Base-by-base conservation (phyloP, 64 coral and sea anemone genomes). In the Montipora cactus region DNA sequence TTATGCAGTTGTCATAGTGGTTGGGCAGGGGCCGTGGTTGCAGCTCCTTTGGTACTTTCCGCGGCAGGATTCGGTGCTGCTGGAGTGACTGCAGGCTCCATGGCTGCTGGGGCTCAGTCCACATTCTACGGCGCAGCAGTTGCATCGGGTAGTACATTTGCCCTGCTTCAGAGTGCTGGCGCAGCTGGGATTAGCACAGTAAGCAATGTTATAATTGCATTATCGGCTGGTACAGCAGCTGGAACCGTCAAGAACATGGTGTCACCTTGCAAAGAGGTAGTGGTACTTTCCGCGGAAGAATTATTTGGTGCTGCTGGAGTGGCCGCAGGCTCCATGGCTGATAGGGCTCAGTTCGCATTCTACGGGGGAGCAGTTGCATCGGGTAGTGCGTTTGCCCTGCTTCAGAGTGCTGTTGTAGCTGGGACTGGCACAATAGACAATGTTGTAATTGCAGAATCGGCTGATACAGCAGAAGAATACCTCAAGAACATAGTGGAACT, bases 91-190 rank as follows among this genome's bases (percentile, higher is more conserved):
- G 81, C 59, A 4, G 81, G 81, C 3, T 84, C 81, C 3, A 1
- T 48, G 3, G 81, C 81, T 16, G 81, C 81, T 7, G 15, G 7
- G 0, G 62, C 47, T 23, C 81, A 84, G 81, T 84, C 81, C 18
- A 15, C 81, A 47, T 22, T 84, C 1, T 84, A 84, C 14, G 81
- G 81, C 5, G 81, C 20, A 67, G 28, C 81, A n/a, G 81, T 84
- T 64, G 59, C 13, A 19, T 67, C 81, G 7, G 14, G 21, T n/a
- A 84, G 23, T n/a, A 0, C 28, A n/a, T 84, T 84, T 20, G 62
- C 81, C 4, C 59, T 20, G 3, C 81, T 84, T 18, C 81, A 84
- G 18, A 84, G 81, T 47, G 81, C 81, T 19, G 81, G 81, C 46
- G 81, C 59, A 1, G 81, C 81, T 48, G 81, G 74, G 9, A 77